Evolutionary conservation across 2,797 vertebrate species (phyloP).

Genomic region (Phyllotis vaccarum): DNA sequence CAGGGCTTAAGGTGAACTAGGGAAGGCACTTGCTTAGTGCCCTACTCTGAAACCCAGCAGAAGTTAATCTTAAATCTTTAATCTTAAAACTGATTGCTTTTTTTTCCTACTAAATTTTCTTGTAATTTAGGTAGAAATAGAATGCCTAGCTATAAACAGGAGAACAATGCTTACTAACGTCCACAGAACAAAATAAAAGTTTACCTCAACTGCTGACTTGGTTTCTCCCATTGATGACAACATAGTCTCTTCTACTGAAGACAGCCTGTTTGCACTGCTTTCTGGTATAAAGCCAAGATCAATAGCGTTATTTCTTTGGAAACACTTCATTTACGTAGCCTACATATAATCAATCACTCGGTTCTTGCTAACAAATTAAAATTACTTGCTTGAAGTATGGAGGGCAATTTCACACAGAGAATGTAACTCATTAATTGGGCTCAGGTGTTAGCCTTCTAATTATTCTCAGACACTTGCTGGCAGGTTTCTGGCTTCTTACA

Average conservation of each 20-base stretch:
- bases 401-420: conserved; percentile 31
- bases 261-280: conserved; percentile 75
- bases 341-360: neutral
- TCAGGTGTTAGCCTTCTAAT: neutral
- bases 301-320: conserved; percentile 39
- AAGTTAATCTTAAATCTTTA: conserved; percentile 8
- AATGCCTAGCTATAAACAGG: conserved; percentile 38
- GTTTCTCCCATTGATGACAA: conserved; percentile 84
- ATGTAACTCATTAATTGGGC: neutral
- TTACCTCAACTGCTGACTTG: conserved; percentile 88
- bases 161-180: neutral
- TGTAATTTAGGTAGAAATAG: conserved; percentile 34
- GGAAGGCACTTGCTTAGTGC: neutral
- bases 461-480: neutral
- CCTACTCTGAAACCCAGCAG: neutral
- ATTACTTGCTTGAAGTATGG: conserved; percentile 12
- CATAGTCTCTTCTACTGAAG: conserved; percentile 83
- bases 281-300: conserved; percentile 85
- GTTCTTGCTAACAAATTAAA: conserved; percentile 12
- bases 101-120: conserved; percentile 42
- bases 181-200: neutral
- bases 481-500: neutral
- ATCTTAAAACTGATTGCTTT: conserved; percentile 19
- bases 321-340: neutral
- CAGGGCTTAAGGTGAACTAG: neutral